These are phyloP conservation scores for Spilogale gracilis DNA, from an alignment of 2,113 vertebrate species.

Conservation along the genomic window DNA sequence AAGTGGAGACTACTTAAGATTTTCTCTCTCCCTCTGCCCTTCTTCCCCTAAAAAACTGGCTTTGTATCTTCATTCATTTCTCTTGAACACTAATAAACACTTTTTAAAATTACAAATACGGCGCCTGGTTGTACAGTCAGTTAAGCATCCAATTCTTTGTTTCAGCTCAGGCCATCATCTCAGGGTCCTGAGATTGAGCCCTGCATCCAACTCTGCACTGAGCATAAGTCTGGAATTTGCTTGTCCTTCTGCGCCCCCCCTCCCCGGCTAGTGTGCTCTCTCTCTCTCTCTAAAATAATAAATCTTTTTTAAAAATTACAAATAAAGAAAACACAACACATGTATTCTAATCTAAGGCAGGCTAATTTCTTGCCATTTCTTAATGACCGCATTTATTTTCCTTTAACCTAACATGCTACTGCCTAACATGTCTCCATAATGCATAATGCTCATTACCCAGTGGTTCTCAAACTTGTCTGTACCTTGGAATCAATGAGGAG, in stretches of 20 bases:
- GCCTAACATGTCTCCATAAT: neutral
- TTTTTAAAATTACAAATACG: slow-evolving; percentile 1
- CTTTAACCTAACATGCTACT: neutral
- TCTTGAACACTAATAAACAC: neutral
- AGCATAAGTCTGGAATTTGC: neutral
- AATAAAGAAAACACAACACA: slow-evolving; percentile 5
- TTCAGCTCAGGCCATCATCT: neutral
- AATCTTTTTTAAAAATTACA: neutral
- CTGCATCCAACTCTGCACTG: neutral
- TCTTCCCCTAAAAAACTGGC: neutral
- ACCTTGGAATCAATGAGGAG: neutral
- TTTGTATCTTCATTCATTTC: slow-evolving; percentile 48
- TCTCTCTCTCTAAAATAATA: neutral
- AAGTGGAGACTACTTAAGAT: neutral
- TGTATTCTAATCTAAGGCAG: neutral
- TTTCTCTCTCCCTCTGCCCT: neutral
- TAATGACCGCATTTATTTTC: slow-evolving; percentile 35
- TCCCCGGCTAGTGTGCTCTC: neutral
- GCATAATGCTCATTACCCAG: neutral
- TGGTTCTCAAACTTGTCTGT: neutral
- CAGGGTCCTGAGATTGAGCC: neutral
- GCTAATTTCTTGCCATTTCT: slow-evolving; percentile 25
- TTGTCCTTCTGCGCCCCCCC: neutral
- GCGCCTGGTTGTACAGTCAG: neutral
- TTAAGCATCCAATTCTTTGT: neutral